These are phyloP conservation scores for Leptogaster cylindrica DNA, from an alignment of 2,888 invertebrate genomes.

Conservation along the genomic window DNA sequence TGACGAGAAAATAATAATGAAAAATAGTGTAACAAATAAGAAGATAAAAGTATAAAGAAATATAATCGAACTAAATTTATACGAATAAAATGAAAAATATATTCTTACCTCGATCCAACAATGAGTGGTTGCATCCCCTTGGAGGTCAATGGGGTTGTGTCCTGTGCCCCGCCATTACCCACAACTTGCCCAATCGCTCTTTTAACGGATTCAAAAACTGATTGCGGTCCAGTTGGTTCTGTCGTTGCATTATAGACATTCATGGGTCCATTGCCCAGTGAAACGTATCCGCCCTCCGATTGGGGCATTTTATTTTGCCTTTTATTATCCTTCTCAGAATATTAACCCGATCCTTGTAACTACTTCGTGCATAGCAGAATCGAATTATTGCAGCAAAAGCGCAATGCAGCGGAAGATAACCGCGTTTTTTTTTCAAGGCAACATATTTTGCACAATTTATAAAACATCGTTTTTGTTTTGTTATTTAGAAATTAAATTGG, in stretches of 20 bases:
- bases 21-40: constrained; percentile 5
- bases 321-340: constrained; percentile 7
- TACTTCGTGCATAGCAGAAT: constrained; percentile 20
- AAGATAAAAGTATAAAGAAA: constrained; percentile 9
- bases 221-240: constrained; percentile 60
- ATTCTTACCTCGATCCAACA: constrained; percentile 61
- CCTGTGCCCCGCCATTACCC: constrained; percentile 54
- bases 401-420: neutral
- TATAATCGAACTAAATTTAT: too few species aligned
- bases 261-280: constrained; percentile 57
- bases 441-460: constrained; percentile 10
- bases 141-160: constrained; percentile 57
- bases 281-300: constrained; percentile 61
- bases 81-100: constrained; percentile 15
- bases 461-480: neutral
- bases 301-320: constrained; percentile 57
- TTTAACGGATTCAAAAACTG: constrained; percentile 61
- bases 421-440: too few species aligned
- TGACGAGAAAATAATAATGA: constrained; percentile 1
- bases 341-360: neutral
- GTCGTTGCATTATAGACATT: constrained; percentile 62
- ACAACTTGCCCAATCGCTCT: constrained; percentile 61
- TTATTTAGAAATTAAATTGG: constrained; percentile 8
- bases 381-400: constrained; percentile 6
- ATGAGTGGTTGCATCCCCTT: constrained; percentile 58